phyloP scores from a whole-genome alignment of 1,140 invertebrate genomes.

The Euschistus heros region DNA sequence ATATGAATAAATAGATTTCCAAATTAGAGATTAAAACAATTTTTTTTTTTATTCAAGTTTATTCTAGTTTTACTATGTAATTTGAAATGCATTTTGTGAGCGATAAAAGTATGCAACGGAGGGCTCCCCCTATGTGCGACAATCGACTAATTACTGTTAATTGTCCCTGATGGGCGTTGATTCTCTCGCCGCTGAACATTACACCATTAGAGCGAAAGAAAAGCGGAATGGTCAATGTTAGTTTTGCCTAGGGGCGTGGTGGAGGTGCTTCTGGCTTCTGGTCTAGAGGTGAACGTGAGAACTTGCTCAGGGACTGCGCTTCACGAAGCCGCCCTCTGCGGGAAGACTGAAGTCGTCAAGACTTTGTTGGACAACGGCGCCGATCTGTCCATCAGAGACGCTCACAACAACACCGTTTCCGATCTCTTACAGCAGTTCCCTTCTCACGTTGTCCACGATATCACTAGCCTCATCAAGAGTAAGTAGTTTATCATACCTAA shows the following conservation, averaged over 20 bases:
- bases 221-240: neutral
- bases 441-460: slow-evolving; percentile 74
- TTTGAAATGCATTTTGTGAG: too few relatives aligned
- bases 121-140: too few relatives aligned
- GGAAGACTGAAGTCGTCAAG: slow-evolving; percentile 82
- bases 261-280: slow-evolving; percentile 65
- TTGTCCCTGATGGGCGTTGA: neutral
- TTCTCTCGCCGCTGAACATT: too few relatives aligned
- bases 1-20: too few relatives aligned
- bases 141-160: too few relatives aligned
- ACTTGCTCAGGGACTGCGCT: slow-evolving; percentile 83
- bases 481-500: slow-evolving; percentile 34
- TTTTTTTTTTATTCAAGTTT: too few relatives aligned
- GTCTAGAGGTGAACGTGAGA: slow-evolving; percentile 79
- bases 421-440: slow-evolving; percentile 80
- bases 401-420: slow-evolving; percentile 69
- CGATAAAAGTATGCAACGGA: too few relatives aligned
- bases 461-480: slow-evolving; percentile 77
- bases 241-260: slow-evolving; percentile 61
- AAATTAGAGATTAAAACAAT: too few relatives aligned
- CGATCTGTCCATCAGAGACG: slow-evolving; percentile 66
- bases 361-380: slow-evolving; percentile 72
- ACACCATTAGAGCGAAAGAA: neutral
- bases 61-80: too few relatives aligned
- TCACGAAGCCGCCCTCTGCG: slow-evolving; percentile 89